A percentile compares a stretch with the other conserved stretches of the same genome.
Evolutionary conservation across 2,888 invertebrate species (phyloP).

Genomic region (Ophion ellenae): DNA sequence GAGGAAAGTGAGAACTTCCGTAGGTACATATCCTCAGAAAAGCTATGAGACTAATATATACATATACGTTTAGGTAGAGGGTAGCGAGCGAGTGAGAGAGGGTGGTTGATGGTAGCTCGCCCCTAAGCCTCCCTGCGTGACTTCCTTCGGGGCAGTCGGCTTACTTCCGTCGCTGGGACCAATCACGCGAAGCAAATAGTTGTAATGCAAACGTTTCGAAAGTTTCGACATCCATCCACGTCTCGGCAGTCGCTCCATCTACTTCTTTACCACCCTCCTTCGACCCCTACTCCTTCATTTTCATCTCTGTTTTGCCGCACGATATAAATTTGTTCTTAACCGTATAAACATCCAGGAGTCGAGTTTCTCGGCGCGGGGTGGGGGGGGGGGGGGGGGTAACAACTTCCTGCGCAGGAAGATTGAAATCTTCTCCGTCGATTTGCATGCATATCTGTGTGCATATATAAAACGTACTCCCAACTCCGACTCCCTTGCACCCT

Average conservation of each 20-base stretch:
- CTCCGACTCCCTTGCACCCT: slow-evolving; percentile 5
- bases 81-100: slow-evolving; percentile 17
- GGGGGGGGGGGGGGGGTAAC: background rate
- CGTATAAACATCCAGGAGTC: slow-evolving; percentile 66
- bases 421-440: slow-evolving; percentile 56
- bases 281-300: slow-evolving; percentile 2
- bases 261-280: slow-evolving; percentile 20
- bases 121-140: slow-evolving; percentile 79
- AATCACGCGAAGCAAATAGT: slow-evolving; percentile 78
- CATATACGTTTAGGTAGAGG: background rate
- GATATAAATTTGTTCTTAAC: slow-evolving; percentile 69
- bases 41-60: slow-evolving; percentile 6
- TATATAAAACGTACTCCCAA: slow-evolving; percentile 6
- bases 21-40: slow-evolving; percentile 28
- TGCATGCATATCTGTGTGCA: slow-evolving; percentile 9
- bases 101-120: slow-evolving; percentile 71
- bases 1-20: slow-evolving; percentile 37
- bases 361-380: slow-evolving; percentile 33
- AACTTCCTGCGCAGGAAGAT: slow-evolving; percentile 58
- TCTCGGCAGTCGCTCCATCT: slow-evolving; percentile 44
- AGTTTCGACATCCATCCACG: slow-evolving; percentile 72
- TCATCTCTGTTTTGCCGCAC: slow-evolving; percentile 36
- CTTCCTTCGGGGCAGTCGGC: slow-evolving; percentile 76
- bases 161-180: slow-evolving; percentile 77
- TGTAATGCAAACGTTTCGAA: slow-evolving; percentile 74